Evolutionary conservation across 2,888 invertebrate genomes (phyloP), one percentile per base, ranked within the genome.

Genomic region (Xestia rhomboidea): DNA sequence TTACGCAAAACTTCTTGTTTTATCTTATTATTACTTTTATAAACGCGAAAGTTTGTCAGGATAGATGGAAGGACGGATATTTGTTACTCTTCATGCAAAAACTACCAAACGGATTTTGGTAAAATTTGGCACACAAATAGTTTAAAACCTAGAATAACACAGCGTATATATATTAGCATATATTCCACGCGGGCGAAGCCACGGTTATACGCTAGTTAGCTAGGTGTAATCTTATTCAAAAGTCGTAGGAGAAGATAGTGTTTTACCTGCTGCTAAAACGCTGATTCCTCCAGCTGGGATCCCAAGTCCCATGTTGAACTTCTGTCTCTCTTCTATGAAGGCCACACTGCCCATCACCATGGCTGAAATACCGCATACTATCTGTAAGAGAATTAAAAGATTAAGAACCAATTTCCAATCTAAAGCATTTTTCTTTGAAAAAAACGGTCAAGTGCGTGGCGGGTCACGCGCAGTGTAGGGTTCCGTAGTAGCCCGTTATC

Each of bases 321-420:
- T 97, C 90, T 97, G 97, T 79, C 97, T 93, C 89, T 97, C 97
- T 87, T 97, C 97, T 82, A 97, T 97, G 89, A 97, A 97, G 8
- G 97, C 97, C 11, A 97, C 97, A 57, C 97, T 97, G 30, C 97
- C 97, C 97, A 97, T 97, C 83, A 97, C 97, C 94, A 97, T 95
- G 0, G 97, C 97, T 51, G 97, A 97, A 88, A 97, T 97, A 1
- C 97, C 97, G 90, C 97, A 97, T 57, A 97, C 97, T 84, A 97
- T 97, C 97, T 97, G 95, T 27, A 93, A 94, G 76, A 83, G 77
- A 87, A 69, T 27, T n/a, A 21, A 10, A 34, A n/a, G 0, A 0
- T 21, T 63, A 13, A 46, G 2, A 2, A 34, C n/a, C 2, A 60
- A 60, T 2, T 41, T 41, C 0, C 24, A 63, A 38, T n/a, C 24